Evolutionary conservation across 2,113 vertebrate species (phyloP).

Genomic region (Vimba vimba): DNA sequence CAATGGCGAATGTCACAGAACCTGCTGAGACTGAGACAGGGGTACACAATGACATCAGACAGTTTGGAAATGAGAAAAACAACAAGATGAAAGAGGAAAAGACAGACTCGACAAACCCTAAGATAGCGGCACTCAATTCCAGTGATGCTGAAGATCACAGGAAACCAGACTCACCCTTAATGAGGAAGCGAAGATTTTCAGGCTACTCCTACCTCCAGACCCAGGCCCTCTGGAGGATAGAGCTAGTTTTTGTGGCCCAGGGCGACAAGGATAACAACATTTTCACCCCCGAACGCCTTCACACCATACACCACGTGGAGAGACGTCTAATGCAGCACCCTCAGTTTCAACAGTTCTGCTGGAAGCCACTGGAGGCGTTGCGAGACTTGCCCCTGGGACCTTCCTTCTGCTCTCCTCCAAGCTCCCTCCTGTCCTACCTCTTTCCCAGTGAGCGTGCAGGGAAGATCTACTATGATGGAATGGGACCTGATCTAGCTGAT

Average conservation of each 20-base stretch:
- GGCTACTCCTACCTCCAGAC: slow-evolving; percentile 87
- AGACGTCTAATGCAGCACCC: slow-evolving; percentile 93
- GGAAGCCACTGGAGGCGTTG: slow-evolving; percentile 92
- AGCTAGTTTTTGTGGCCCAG: slow-evolving; percentile 93
- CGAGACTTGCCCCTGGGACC: slow-evolving; percentile 91
- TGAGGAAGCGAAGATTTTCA: slow-evolving; percentile 66
- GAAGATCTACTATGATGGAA: slow-evolving; percentile 96
- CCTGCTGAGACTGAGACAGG: slow-evolving; percentile 23
- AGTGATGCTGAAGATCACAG: not conserved
- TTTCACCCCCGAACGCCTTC: slow-evolving; percentile 91
- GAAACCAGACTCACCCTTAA: slow-evolving; percentile 5
- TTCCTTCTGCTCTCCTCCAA: slow-evolving; percentile 91
- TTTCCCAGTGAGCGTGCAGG: slow-evolving; percentile 93
- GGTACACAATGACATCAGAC: not conserved
- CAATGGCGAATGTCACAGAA: slow-evolving; percentile 48
- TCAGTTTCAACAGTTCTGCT: slow-evolving; percentile 93
- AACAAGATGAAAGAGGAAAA: slow-evolving; percentile 1
- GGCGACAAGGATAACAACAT: slow-evolving; percentile 89
- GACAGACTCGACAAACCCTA: slow-evolving; percentile 39
- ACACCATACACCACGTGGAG: slow-evolving; percentile 91
- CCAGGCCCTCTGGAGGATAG: slow-evolving; percentile 93
- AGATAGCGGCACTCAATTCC: not conserved
- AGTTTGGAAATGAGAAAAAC: slow-evolving; percentile 23
- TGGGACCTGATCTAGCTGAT: slow-evolving; percentile 95
- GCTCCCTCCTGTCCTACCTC: slow-evolving; percentile 94